These are phyloP conservation scores for Halcyon malimbica DNA, from an alignment of 2,113 vertebrate genomes.

Conservation along the genomic window DNA sequence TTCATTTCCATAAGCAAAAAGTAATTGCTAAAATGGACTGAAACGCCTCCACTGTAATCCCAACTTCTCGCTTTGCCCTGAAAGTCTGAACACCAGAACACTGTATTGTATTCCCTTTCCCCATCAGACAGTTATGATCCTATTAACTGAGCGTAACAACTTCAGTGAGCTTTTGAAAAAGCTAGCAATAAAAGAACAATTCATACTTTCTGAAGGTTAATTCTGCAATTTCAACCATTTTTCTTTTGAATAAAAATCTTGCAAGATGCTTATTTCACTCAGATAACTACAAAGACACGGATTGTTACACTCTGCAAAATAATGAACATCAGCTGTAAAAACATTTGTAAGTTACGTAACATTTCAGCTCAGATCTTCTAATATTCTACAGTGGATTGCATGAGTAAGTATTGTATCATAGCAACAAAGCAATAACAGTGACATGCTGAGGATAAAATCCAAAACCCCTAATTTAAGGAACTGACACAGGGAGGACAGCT, in stretches of 20 bases:
- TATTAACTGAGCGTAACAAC: background rate
- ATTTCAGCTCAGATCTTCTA: conserved; percentile 57
- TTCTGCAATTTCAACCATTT: background rate
- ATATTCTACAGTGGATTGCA: conserved; percentile 60
- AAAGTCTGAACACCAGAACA: background rate
- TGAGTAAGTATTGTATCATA: conserved; percentile 73
- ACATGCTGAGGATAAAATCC: conserved; percentile 68
- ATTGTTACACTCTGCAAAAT: conserved; percentile 21
- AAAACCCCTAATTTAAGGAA: conserved; percentile 75
- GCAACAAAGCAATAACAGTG: conserved; percentile 75
- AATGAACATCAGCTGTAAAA: conserved; percentile 54
- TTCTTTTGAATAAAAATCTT: background rate
- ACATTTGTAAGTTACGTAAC: conserved; percentile 57
- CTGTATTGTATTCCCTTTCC: background rate
- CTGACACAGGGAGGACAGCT: background rate
- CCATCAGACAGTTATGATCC: background rate
- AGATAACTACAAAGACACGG: background rate
- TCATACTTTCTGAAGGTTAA: background rate
- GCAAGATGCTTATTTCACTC: background rate
- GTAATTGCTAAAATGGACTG: background rate
- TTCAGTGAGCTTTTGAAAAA: background rate
- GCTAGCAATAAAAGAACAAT: background rate
- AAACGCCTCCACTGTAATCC: background rate
- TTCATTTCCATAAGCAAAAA: background rate
- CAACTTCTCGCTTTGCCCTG: background rate